phyloP scores from a whole-genome alignment of 2,888 invertebrate genomes.

The Stratiomys singularior region DNA sequence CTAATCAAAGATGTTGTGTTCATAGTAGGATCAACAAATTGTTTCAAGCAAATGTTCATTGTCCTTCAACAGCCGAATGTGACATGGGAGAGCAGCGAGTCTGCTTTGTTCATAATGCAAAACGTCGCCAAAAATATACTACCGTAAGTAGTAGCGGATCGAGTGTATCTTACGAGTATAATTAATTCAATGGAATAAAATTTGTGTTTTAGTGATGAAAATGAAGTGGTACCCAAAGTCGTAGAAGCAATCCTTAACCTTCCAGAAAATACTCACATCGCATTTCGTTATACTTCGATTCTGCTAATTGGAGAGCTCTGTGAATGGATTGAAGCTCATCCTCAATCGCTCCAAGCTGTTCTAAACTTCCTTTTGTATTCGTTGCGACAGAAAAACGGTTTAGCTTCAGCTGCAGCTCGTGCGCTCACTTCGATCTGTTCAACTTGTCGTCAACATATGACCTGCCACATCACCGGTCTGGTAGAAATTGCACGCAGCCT shows the following conservation, averaged over 20 bases:
- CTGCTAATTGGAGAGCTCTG: conserved; percentile 88
- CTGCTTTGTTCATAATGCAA: conserved; percentile 94
- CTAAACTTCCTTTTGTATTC: conserved; percentile 82
- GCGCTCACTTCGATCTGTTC: conserved; percentile 88
- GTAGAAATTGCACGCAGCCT: conserved; percentile 79
- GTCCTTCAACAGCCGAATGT: conserved; percentile 76
- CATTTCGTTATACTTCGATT: conserved; percentile 89
- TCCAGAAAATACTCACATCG: conserved; percentile 84
- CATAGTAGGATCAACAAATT: conserved; percentile 91
- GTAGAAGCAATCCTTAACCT: conserved; percentile 89
- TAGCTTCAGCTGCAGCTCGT: conserved; percentile 83
- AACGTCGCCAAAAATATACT: conserved; percentile 93
- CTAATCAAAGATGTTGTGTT: conserved; percentile 97
- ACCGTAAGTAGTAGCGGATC: conserved; percentile 88
- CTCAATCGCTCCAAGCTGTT: conserved; percentile 82
- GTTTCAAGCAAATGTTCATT: conserved; percentile 90
- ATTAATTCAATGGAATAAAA: background rate
- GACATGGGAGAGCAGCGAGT: conserved; percentile 94
- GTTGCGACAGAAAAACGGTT: conserved; percentile 74
- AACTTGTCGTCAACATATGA: conserved; percentile 82
- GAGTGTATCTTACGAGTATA: background rate
- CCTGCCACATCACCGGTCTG: conserved; percentile 76
- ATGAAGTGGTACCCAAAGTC: conserved; percentile 91
- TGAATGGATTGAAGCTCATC: conserved; percentile 94
- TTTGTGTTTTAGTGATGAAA: conserved; percentile 77